phyloP scores from a whole-genome alignment of 2,888 invertebrate species.

The Acronicta aceris region DNA sequence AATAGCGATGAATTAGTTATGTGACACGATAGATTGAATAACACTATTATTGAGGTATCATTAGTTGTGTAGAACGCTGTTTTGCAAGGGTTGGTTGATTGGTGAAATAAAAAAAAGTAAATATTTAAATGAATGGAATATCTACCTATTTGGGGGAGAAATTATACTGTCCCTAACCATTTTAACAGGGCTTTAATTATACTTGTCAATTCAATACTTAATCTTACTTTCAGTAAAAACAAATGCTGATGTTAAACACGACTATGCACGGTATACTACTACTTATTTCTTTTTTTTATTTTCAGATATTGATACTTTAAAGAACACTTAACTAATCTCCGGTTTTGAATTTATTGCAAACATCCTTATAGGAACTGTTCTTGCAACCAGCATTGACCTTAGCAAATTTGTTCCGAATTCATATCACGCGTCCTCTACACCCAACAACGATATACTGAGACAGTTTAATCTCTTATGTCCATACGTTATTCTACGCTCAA shows the following conservation, averaged over 20 bases:
- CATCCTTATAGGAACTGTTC: constrained; percentile 26
- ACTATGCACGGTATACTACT: no score
- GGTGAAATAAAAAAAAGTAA: constrained; percentile 6
- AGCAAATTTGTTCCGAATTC: constrained; percentile 55
- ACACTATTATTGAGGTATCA: constrained; percentile 36
- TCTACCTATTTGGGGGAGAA: background rate
- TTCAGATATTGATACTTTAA: no score
- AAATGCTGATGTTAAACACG: no score
- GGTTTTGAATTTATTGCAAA: constrained; percentile 26
- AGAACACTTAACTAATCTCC: background rate
- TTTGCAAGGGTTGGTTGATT: constrained; percentile 3
- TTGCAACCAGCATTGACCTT: constrained; percentile 49
- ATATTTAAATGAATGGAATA: background rate
- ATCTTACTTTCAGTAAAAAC: no score
- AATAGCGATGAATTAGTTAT: constrained; percentile 67
- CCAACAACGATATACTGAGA: constrained; percentile 59
- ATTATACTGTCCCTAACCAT: no score
- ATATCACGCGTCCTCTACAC: constrained; percentile 54
- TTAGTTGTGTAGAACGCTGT: constrained; percentile 9
- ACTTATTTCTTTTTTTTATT: no score
- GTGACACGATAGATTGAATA: constrained; percentile 44
- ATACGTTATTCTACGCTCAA: constrained; percentile 59
- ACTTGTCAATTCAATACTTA: no score
- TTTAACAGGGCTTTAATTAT: no score
- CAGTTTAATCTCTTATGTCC: constrained; percentile 62